phyloP scores from a whole-genome alignment of 2,797 vertebrate genomes.

The Buceros bicornis region DNA sequence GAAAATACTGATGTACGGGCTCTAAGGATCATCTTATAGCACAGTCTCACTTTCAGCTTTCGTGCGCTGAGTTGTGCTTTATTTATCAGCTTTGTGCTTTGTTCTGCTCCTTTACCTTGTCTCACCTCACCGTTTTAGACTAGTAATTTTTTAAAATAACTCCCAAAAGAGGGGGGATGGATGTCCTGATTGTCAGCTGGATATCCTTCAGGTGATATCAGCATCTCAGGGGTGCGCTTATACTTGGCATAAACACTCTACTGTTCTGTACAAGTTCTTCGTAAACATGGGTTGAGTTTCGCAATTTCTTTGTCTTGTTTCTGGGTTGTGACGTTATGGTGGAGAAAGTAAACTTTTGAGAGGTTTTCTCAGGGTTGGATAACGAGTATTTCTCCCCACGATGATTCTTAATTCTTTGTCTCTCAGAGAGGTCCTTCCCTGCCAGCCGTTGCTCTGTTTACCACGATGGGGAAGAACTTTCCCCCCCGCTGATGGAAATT shows the following conservation, averaged over 20 bases:
- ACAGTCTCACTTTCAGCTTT: neutral
- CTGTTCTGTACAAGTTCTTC: neutral
- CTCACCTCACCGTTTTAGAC: neutral
- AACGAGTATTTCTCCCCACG: neutral
- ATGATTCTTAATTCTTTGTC: accelerated
- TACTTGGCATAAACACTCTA: neutral
- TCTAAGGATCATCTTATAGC: neutral
- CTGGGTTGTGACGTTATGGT: neutral
- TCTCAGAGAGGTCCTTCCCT: neutral
- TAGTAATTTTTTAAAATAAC: neutral
- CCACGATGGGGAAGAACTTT: neutral
- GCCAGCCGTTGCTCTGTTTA: accelerated
- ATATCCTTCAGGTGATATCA: neutral
- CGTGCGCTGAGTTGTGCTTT: neutral
- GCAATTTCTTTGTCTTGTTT: neutral
- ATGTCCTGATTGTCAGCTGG: neutral
- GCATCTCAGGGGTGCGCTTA: neutral
- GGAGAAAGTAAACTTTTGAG: neutral
- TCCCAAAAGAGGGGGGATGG: neutral
- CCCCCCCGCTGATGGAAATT: neutral
- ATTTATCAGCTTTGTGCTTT: neutral
- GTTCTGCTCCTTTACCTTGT: neutral
- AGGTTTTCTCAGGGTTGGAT: neutral
- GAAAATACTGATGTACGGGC: accelerated
- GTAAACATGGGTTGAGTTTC: neutral